Percentiles rank a stretch among this genome's conserved stretches.
phyloP scores from a whole-genome alignment of 2,113 vertebrate genomes.

The Sorex fumeus region DNA sequence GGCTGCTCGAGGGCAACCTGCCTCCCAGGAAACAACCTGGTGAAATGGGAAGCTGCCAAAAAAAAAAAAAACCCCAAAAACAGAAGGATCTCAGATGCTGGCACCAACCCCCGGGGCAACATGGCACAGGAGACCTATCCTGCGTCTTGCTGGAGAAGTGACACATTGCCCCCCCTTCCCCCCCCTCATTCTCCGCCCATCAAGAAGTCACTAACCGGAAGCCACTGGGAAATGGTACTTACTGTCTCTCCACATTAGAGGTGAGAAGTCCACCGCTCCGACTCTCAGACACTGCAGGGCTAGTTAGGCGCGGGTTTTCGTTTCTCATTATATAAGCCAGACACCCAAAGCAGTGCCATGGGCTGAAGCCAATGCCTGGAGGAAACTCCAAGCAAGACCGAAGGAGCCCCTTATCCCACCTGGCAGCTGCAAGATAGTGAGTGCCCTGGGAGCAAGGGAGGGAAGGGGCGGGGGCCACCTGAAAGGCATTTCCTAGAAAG shows the following conservation, averaged over 20 bases:
- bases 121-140: neutral
- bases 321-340: constrained; percentile 23
- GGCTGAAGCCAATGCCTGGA: neutral
- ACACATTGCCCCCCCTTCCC: neutral
- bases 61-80: too few relatives aligned
- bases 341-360: constrained; percentile 47
- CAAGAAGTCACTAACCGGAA: constrained; percentile 9
- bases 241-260: neutral
- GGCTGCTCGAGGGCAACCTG: neutral
- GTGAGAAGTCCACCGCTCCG: neutral
- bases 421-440: neutral
- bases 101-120: neutral
- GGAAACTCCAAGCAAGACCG: constrained; percentile 19
- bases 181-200: neutral
- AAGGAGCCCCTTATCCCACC: neutral
- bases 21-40: constrained; percentile 29
- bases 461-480: neutral
- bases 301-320: neutral
- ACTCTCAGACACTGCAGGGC: neutral
- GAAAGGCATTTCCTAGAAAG: constrained; percentile 72
- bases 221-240: neutral
- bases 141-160: constrained; percentile 24
- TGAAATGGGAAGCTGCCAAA: constrained; percentile 47
- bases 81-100: constrained; percentile 1
- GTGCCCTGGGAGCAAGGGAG: neutral